phyloP scores from a whole-genome alignment of 2,888 invertebrate genomes.

The Andrena camellia region DNA sequence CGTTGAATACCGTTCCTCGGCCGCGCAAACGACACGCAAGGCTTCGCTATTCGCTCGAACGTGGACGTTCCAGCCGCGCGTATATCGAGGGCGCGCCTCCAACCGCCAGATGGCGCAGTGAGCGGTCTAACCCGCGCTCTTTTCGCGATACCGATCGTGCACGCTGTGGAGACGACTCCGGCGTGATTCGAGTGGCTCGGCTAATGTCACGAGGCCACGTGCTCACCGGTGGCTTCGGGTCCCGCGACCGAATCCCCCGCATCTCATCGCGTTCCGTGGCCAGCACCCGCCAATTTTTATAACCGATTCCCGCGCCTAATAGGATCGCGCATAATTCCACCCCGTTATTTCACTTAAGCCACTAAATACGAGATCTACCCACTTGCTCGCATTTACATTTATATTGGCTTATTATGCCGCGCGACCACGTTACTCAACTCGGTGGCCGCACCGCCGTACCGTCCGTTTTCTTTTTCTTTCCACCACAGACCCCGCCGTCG shows the following conservation, averaged over 20 bases:
- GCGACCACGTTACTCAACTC: conserved; percentile 60
- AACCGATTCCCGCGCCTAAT: conserved; percentile 32
- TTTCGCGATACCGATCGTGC: conserved; percentile 8
- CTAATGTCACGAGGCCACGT: conserved; percentile 28
- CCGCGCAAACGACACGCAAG: background rate
- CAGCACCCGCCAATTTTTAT: conserved; percentile 29
- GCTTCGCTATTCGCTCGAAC: background rate
- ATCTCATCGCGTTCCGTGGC: conserved; percentile 15
- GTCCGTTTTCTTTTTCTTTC: background rate
- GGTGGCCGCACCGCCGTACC: conserved; percentile 7
- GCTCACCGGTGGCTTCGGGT: background rate
- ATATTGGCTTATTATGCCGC: conserved; percentile 73
- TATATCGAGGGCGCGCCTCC: background rate
- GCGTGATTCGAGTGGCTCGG: conserved; percentile 11
- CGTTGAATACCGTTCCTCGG: background rate
- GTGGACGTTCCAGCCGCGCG: background rate
- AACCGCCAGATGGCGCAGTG: background rate
- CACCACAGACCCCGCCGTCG: conserved; percentile 7
- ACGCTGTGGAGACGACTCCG: conserved; percentile 7
- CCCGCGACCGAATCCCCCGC: conserved; percentile 22
- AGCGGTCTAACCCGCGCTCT: background rate
- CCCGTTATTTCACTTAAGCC: conserved; percentile 71
- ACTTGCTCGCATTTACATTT: conserved; percentile 70
- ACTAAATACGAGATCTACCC: conserved; percentile 69
- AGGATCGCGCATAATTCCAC: conserved; percentile 61